phyloP scores from a whole-genome alignment of 2,888 invertebrate genomes.

The Platerodrilus igneus region DNA sequence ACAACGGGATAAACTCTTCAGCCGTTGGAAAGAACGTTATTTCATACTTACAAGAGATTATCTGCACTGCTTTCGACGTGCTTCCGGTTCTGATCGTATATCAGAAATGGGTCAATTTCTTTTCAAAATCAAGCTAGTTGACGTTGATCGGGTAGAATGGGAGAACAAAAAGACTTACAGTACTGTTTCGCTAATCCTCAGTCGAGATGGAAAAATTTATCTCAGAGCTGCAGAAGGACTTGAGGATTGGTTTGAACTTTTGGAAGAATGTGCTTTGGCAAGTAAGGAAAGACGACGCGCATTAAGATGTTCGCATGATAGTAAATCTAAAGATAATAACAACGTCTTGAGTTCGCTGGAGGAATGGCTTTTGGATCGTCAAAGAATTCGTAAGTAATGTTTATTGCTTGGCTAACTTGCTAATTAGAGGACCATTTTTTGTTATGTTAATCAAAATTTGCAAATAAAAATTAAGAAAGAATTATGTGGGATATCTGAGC shows the following conservation, averaged over 20 bases:
- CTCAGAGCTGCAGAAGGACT: slow-evolving; percentile 53
- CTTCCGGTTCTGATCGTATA: slow-evolving; percentile 54
- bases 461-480: background rate
- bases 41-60: slow-evolving; percentile 63
- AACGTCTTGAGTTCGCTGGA: slow-evolving; percentile 51
- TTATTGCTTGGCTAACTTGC: slow-evolving; percentile 1
- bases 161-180: slow-evolving; percentile 61
- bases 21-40: slow-evolving; percentile 63
- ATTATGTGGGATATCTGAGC: background rate
- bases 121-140: slow-evolving; percentile 60
- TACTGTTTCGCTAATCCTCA: slow-evolving; percentile 54
- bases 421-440: background rate
- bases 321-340: slow-evolving; percentile 43
- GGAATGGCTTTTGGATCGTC: slow-evolving; percentile 53
- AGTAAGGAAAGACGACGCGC: slow-evolving; percentile 61
- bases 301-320: slow-evolving; percentile 49
- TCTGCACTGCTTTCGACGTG: slow-evolving; percentile 61
- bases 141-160: slow-evolving; percentile 63
- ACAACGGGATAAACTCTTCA: slow-evolving; percentile 60
- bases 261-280: slow-evolving; percentile 61
- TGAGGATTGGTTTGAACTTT: slow-evolving; percentile 62
- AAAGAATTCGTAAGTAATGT: slow-evolving; percentile 46
- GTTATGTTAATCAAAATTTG: background rate
- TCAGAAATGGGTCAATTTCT: slow-evolving; percentile 65
- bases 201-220: slow-evolving; percentile 50